phyloP scores from a whole-genome alignment of 2,888 invertebrate genomes.

The Schizaphis graminum region DNA sequence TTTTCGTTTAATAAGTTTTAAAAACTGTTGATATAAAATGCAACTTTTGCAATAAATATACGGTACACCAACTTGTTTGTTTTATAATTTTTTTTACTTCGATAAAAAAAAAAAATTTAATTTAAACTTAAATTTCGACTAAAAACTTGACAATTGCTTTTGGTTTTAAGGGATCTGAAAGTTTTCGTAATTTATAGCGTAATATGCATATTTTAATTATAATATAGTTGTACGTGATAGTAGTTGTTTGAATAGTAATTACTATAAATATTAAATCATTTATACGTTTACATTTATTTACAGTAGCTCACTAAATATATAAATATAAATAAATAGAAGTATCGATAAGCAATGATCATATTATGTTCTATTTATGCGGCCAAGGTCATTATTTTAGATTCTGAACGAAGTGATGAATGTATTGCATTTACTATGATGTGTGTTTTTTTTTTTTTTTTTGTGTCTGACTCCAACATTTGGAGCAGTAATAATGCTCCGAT shows the following conservation, averaged over 20 bases:
- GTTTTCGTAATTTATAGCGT: neutral
- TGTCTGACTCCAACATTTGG: no score
- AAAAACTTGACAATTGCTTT: constrained; percentile 27
- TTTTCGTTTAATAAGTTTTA: constrained; percentile 36
- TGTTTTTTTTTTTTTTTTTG: no score
- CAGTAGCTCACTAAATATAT: neutral
- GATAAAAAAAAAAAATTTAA: constrained; percentile 14
- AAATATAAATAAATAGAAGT: neutral
- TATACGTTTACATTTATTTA: neutral
- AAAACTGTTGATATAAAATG: constrained; percentile 23
- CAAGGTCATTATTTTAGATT: neutral
- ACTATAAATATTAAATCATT: neutral
- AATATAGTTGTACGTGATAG: neutral
- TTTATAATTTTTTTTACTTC: constrained; percentile 9
- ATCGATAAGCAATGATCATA: neutral
- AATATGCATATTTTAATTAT: constrained; percentile 3
- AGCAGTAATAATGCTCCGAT: no score
- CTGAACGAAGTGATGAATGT: no score
- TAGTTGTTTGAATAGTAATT: neutral
- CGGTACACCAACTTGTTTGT: neutral
- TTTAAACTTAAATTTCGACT: constrained; percentile 3
- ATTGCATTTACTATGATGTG: no score
- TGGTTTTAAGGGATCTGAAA: neutral
- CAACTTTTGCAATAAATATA: constrained; percentile 33
- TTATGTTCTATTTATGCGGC: neutral